Evolutionary conservation across 2,888 invertebrate genomes (phyloP).

Genomic region (Aethes cnicana): DNA sequence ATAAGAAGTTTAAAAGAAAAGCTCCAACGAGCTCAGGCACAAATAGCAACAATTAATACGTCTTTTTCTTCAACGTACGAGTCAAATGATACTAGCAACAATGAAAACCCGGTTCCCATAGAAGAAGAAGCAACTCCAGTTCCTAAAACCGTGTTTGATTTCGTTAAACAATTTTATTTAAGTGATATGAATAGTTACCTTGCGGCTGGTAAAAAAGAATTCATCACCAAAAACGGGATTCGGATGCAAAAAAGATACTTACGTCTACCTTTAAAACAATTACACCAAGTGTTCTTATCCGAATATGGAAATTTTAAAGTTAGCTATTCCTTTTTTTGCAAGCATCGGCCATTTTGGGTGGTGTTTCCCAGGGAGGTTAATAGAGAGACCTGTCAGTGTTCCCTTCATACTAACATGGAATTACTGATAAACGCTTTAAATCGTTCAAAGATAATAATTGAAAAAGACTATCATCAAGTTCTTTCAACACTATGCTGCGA

Average conservation of each 20-base stretch:
- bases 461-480: too few species aligned
- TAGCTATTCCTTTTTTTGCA: not conserved
- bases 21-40: not conserved
- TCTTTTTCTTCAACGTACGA: too few species aligned
- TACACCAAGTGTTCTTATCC: not conserved
- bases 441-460: too few species aligned
- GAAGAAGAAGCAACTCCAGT: not conserved
- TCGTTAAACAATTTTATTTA: not conserved
- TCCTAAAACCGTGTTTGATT: not conserved
- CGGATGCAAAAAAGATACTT: slow-evolving; percentile 1
- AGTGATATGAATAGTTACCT: not conserved
- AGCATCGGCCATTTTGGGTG: not conserved
- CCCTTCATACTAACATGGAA: too few species aligned
- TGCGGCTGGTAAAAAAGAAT: not conserved
- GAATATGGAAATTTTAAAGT: not conserved
- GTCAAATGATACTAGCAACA: too few species aligned
- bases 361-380: not conserved
- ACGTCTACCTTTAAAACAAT: not conserved
- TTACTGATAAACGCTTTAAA: too few species aligned
- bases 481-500: too few species aligned
- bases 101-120: too few species aligned
- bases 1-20: not conserved
- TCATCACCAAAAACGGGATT: not conserved
- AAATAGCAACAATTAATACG: too few species aligned
- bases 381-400: too few species aligned